phyloP scores from a whole-genome alignment of 23 tunicate species.

The Halocynthia aurantium region DNA sequence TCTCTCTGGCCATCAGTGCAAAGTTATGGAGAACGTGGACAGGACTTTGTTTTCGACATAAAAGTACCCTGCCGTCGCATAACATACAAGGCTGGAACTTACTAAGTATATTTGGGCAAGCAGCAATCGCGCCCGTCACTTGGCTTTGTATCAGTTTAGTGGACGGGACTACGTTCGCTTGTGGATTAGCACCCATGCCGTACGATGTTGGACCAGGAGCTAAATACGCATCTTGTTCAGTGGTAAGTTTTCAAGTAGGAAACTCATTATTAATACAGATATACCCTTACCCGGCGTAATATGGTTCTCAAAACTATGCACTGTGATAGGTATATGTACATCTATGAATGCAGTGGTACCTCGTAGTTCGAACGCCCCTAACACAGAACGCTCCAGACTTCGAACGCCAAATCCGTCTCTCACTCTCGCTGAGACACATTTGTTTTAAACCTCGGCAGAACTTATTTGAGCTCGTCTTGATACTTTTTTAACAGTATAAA shows the following conservation, averaged over 20 bases:
- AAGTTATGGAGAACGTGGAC: constrained; percentile 50
- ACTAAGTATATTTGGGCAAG: constrained; percentile 1
- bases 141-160: constrained; percentile 40
- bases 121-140: constrained; percentile 33
- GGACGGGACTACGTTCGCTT: constrained; percentile 45
- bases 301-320: too few species aligned
- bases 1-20: constrained; percentile 27
- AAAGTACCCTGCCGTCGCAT: not conserved
- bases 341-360: too few species aligned
- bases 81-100: not conserved
- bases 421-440: too few species aligned
- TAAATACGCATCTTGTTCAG: constrained; percentile 12
- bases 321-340: too few species aligned
- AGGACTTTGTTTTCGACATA: constrained; percentile 14
- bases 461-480: too few species aligned
- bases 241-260: constrained; percentile 4
- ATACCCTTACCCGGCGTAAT: too few species aligned
- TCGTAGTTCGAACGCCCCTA: too few species aligned
- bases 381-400: too few species aligned
- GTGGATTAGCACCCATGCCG: constrained; percentile 40
- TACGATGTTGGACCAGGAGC: constrained; percentile 28
- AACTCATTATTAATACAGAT: too few species aligned
- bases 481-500: too few species aligned
- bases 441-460: too few species aligned
- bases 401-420: too few species aligned